A percentile compares a stretch with the other conserved stretches of the same genome.
phyloP scores from a whole-genome alignment of 2,888 invertebrate genomes.

The Agriopis leucophaearia region DNA sequence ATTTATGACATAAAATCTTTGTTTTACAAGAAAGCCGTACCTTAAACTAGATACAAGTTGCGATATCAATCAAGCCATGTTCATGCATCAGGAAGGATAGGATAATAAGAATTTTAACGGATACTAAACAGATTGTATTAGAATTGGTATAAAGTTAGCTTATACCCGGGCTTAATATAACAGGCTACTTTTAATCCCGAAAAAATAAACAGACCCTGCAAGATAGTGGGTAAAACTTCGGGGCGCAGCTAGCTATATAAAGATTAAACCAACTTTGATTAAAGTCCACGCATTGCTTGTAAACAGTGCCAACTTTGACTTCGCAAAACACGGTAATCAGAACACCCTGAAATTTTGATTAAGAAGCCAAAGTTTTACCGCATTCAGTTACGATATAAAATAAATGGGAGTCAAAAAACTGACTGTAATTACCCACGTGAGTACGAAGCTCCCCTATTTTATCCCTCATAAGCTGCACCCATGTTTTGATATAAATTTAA shows the following conservation, averaged over 20 bases:
- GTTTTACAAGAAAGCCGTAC: no score
- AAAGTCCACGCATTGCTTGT: conserved; percentile 20
- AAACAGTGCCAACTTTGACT: conserved; percentile 31
- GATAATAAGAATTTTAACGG: neutral
- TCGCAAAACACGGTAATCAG: conserved; percentile 31
- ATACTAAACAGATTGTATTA: neutral
- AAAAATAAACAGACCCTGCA: no score
- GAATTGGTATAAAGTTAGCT: no score
- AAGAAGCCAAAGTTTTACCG: conserved; percentile 43
- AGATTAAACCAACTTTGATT: conserved; percentile 12
- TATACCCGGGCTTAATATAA: no score
- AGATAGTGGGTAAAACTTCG: no score
- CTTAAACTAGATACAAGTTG: no score
- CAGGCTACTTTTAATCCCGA: no score
- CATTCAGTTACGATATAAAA: conserved; percentile 47
- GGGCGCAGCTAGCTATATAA: no score
- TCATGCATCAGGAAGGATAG: no score
- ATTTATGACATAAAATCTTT: no score
- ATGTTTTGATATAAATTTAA: conserved; percentile 69
- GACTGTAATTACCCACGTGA: conserved; percentile 67
- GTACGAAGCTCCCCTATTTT: conserved; percentile 55
- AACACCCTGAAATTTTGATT: conserved; percentile 46
- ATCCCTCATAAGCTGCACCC: conserved; percentile 60
- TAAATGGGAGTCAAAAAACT: conserved; percentile 69
- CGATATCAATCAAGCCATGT: no score